phyloP scores from a whole-genome alignment of 2,113 vertebrate species.

The Pelodiscus sinensis region DNA sequence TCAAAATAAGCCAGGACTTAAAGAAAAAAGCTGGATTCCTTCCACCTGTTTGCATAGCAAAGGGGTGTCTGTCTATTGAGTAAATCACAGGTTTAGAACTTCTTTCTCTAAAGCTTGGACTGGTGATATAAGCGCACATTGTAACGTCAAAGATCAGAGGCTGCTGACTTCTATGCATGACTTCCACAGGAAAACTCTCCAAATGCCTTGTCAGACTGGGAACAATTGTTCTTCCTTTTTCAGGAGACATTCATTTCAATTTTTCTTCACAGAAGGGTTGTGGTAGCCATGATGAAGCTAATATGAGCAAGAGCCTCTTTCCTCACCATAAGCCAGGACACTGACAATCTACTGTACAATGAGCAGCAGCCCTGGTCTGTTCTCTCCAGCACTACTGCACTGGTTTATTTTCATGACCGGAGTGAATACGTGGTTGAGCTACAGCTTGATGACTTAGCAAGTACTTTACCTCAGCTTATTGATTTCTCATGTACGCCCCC shows the following conservation, averaged over 20 bases:
- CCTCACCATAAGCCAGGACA: not conserved
- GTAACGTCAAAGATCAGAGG: not conserved
- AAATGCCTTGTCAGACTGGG: not conserved
- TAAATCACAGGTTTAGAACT: not conserved
- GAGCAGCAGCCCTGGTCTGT: not conserved
- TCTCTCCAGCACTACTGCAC: not conserved
- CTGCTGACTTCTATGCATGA: not conserved
- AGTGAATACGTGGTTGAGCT: not conserved
- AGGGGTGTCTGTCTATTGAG: not conserved
- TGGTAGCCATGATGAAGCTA: not conserved
- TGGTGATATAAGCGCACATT: not conserved
- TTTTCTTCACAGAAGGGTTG: not conserved
- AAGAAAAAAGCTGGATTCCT: not conserved
- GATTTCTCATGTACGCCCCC: not conserved
- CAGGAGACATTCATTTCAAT: not conserved
- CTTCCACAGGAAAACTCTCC: not conserved
- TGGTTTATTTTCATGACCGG: not conserved
- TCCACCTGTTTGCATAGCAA: not conserved
- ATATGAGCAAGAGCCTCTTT: not conserved
- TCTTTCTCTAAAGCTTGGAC: not conserved
- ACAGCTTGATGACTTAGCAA: not conserved
- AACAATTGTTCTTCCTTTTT: not conserved
- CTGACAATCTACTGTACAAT: not conserved
- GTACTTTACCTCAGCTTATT: not conserved
- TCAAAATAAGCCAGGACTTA: not conserved